Conservation (phyloP, 2,888 invertebrate genomes). For the Zygogramma bicolorata region DNA sequence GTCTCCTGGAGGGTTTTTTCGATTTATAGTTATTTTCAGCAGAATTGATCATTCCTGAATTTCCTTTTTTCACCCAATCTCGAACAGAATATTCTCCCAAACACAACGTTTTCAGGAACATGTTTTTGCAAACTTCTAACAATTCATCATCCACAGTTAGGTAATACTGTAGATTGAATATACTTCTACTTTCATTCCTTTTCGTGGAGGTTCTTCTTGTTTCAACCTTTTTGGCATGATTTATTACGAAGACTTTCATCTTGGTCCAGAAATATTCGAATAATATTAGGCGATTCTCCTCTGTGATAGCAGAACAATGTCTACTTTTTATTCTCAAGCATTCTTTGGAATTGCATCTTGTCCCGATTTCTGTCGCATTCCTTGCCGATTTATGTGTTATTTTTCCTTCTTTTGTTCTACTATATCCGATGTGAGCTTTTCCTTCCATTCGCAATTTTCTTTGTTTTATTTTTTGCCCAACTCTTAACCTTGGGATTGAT, state of each 20-base stretch:
- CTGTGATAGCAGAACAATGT: slow-evolving; percentile 5
- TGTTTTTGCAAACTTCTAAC: slow-evolving; percentile 9
- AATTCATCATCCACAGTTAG: not conserved
- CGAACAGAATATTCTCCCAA: slow-evolving; percentile 14
- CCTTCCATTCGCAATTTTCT: slow-evolving; percentile 18
- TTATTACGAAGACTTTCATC: slow-evolving; percentile 8
- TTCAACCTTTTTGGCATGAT: slow-evolving; percentile 7
- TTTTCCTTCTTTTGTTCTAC: slow-evolving; percentile 3
- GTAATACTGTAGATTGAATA: slow-evolving; percentile 1
- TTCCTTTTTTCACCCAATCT: slow-evolving; percentile 11
- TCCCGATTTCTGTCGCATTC: slow-evolving; percentile 5
- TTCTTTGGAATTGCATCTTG: slow-evolving; percentile 15
- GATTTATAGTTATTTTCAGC: not conserved
- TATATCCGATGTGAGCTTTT: slow-evolving; percentile 9
- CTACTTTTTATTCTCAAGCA: slow-evolving; percentile 10
- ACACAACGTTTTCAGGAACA: slow-evolving; percentile 7
- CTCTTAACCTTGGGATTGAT: slow-evolving; percentile 13
- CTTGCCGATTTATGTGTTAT: slow-evolving; percentile 11
- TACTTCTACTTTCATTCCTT: slow-evolving; percentile 7
- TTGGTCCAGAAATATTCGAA: slow-evolving; percentile 13
- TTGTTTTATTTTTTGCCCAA: slow-evolving; percentile 16
- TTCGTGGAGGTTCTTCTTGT: slow-evolving; percentile 10
- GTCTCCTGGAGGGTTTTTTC: not conserved
- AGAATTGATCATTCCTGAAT: slow-evolving; percentile 6
- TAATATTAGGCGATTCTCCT: not conserved